Base-by-base conservation (phyloP, 2,888 invertebrate genomes). In the Rhagium mordax region DNA sequence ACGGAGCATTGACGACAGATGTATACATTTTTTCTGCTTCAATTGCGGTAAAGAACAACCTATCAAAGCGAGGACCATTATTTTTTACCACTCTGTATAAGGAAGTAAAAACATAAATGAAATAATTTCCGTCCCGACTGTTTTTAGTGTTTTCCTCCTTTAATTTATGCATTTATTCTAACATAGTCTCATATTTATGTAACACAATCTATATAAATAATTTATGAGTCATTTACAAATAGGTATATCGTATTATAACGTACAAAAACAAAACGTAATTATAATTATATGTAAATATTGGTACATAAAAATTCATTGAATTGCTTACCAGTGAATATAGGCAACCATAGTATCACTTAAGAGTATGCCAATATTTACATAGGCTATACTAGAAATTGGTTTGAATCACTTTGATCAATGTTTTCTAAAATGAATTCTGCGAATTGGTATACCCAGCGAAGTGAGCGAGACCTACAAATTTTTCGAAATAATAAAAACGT, bases 151-250 rank as follows among this genome's bases (percentile, higher is more conserved):
- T 59, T 29, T 10, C 27, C 27, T 5, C 10, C 15, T 59, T 33
- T 59, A 59, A 59, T 33, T 59, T 59, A 59, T 59, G 16, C 16
- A 33, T 59, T 15, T 33, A 59, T 59, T 59, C 59, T 33, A 29
- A 59, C 20, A 59, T 59, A 16, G 59, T 24, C 24, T 55, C 18
- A 59, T 59, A 10, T 59, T 59, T 59, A 33, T 33, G 33, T 33
- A 59, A 33, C 59, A 41, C 24, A 59, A 59, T 16, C 16, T 24
- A 27, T 59, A 59, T 59, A 59, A 33, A 59, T 59, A 59, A 59
- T 59, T 59, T 59, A 59, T 59, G 18, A 59, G 59, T 5, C 18
- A 24, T 18, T 33, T 13, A 13, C 41, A 41, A 41, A 41, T 41
- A 41, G 33, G 18, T 59, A 57, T 57, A 33, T 59, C 59, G 33